phyloP scores from a whole-genome alignment of 2,888 invertebrate genomes.

The Drosophila peninsularis region DNA sequence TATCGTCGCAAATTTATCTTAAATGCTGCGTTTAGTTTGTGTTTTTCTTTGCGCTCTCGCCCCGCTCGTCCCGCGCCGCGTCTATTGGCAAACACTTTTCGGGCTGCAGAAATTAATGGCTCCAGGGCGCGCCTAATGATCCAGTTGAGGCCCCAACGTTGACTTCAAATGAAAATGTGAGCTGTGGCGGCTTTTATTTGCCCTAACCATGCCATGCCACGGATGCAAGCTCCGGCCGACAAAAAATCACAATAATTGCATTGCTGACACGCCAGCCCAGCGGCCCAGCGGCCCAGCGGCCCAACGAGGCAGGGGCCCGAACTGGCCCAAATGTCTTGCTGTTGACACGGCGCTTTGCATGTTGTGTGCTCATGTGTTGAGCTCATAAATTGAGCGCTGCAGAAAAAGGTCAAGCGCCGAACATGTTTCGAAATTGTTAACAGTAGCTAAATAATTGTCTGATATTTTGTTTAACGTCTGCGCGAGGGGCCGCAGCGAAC shows the following conservation, averaged over 20 bases:
- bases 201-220: constrained; percentile 64
- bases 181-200: constrained; percentile 63
- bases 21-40: constrained; percentile 74
- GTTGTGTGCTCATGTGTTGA: constrained; percentile 53
- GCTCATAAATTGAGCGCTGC: constrained; percentile 61
- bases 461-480: constrained; percentile 22
- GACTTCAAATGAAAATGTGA: constrained; percentile 70
- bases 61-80: constrained; percentile 9
- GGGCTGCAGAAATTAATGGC: constrained; percentile 69
- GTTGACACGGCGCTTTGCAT: constrained; percentile 71
- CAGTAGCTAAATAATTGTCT: constrained; percentile 54
- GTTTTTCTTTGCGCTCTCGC: constrained; percentile 30
- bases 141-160: constrained; percentile 54
- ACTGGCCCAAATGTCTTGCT: constrained; percentile 28
- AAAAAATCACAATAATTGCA: constrained; percentile 72
- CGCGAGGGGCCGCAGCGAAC: constrained; percentile 1
- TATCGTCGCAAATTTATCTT: constrained; percentile 75
- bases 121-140: constrained; percentile 73
- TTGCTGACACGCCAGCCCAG: constrained; percentile 66
- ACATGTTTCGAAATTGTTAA: constrained; percentile 62
- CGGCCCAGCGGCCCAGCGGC: constrained; percentile 1
- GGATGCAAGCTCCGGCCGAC: constrained; percentile 19
- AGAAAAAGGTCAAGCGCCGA: constrained; percentile 69
- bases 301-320: constrained; percentile 9
- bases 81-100: constrained; percentile 69